Percentiles rank a stretch among this genome's conserved stretches.
phyloP scores from a whole-genome alignment of 2,888 invertebrate species.

The Lithophane socia region DNA sequence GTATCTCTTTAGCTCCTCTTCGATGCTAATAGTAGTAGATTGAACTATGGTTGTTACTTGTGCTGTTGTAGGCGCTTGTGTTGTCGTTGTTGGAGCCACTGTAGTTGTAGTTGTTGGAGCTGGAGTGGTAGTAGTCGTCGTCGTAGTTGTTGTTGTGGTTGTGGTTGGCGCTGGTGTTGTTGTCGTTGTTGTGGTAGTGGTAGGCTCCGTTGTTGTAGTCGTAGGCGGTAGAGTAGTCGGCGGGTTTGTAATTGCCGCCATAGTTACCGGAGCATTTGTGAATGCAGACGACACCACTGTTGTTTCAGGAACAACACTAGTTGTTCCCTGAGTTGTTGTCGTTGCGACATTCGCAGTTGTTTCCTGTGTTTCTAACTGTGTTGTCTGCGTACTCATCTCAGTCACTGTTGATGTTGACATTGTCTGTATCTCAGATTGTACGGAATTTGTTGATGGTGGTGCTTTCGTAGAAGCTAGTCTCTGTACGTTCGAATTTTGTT shows the following conservation, averaged over 20 bases:
- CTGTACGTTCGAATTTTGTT: slow-evolving; percentile 85
- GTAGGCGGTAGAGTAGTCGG: slow-evolving; percentile 65
- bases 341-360: slow-evolving; percentile 69
- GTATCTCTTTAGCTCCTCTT: slow-evolving; percentile 77
- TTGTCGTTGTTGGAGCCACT: slow-evolving; percentile 64
- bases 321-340: slow-evolving; percentile 69
- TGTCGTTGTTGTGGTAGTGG: slow-evolving; percentile 61
- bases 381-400: slow-evolving; percentile 81
- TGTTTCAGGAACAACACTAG: slow-evolving; percentile 59
- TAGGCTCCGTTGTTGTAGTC: slow-evolving; percentile 61
- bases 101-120: slow-evolving; percentile 61
- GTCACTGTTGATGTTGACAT: slow-evolving; percentile 74
- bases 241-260: slow-evolving; percentile 71
- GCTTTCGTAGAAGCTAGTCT: slow-evolving; percentile 83
- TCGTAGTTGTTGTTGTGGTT: slow-evolving; percentile 55
- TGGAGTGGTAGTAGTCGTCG: slow-evolving; percentile 68
- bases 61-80: slow-evolving; percentile 65
- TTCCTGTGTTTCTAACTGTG: slow-evolving; percentile 76
- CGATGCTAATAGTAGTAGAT: slow-evolving; percentile 72
- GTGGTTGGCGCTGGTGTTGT: slow-evolving; percentile 62
- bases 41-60: slow-evolving; percentile 65
- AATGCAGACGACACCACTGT: slow-evolving; percentile 63
- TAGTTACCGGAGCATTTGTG: slow-evolving; percentile 65
- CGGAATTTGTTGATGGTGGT: slow-evolving; percentile 73
- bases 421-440: slow-evolving; percentile 74